Conservation (phyloP, 35 echinoderm and acorn worm species). For the Diadema setosum region DNA sequence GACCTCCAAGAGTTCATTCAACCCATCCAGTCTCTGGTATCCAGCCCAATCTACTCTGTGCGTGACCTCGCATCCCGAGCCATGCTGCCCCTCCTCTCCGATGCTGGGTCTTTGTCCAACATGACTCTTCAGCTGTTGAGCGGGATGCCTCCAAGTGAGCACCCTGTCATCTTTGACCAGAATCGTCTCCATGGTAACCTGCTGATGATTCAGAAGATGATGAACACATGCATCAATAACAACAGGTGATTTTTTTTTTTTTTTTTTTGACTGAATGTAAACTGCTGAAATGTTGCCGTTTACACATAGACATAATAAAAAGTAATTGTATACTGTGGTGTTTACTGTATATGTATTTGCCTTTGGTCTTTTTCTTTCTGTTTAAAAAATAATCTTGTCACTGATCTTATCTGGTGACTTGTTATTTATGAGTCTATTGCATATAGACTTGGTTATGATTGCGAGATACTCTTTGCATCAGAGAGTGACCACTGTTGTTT, state of each 20-base stretch:
- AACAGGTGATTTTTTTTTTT: slow-evolving; percentile 16
- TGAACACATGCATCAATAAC: slow-evolving; percentile 8
- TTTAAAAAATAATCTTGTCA: too few relatives aligned
- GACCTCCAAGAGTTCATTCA: slow-evolving; percentile 34
- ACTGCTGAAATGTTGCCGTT: too few relatives aligned
- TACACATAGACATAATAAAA: too few relatives aligned
- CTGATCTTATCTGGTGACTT: too few relatives aligned
- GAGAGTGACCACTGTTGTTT: neutral
- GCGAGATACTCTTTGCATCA: neutral
- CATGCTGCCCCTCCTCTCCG: slow-evolving; percentile 59
- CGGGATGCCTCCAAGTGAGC: neutral
- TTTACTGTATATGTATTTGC: too few relatives aligned
- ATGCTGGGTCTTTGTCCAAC: neutral
- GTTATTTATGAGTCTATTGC: too few relatives aligned
- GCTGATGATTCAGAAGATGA: slow-evolving; percentile 52
- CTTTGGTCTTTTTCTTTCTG: too few relatives aligned
- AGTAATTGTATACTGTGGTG: too few relatives aligned
- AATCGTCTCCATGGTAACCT: slow-evolving; percentile 77
- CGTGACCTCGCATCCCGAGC: slow-evolving; percentile 65
- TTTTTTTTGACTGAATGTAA: too few relatives aligned
- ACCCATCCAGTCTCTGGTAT: slow-evolving; percentile 18
- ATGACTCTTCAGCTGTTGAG: slow-evolving; percentile 8
- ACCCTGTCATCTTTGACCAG: slow-evolving; percentile 2
- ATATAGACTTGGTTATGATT: neutral
- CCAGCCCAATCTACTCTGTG: slow-evolving; percentile 72